Evolutionary conservation across 1,140 invertebrate genomes (phyloP).

Genomic region (Bombus superbus): DNA sequence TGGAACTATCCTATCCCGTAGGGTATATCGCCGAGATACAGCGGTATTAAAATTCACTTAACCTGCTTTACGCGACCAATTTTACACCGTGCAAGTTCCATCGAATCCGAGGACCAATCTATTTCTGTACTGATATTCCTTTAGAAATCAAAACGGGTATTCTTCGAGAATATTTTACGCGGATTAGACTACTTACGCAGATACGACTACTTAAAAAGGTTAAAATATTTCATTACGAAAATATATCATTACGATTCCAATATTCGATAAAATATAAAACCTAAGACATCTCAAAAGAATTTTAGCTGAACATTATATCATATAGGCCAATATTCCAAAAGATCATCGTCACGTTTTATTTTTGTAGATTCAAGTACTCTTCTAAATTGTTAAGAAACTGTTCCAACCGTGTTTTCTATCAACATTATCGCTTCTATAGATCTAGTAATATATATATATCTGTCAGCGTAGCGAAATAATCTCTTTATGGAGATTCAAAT

Average conservation of each 20-base stretch:
- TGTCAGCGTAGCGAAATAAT: background rate
- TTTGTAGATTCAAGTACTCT: too few relatives aligned
- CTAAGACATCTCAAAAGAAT: background rate
- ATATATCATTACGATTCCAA: too few relatives aligned
- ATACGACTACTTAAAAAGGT: too few relatives aligned
- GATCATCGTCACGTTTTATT: background rate
- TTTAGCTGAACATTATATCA: too few relatives aligned
- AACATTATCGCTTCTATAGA: too few relatives aligned
- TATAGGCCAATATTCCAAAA: background rate
- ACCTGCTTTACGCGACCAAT: background rate
- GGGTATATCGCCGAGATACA: background rate
- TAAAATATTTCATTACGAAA: too few relatives aligned
- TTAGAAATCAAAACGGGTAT: background rate
- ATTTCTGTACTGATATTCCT: background rate
- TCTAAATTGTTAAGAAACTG: too few relatives aligned
- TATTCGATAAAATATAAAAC: background rate
- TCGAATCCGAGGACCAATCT: too few relatives aligned
- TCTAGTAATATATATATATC: too few relatives aligned
- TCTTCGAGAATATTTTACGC: background rate
- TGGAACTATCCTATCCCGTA: background rate
- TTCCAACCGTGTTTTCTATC: too few relatives aligned
- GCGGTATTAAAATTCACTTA: conserved; percentile 1
- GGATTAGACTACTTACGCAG: too few relatives aligned
- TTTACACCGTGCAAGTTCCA: too few relatives aligned
- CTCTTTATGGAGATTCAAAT: background rate